Evolutionary conservation across 2,797 vertebrate species (phyloP), one percentile per base, ranked within the genome.

Genomic region (Cygnus olor): DNA sequence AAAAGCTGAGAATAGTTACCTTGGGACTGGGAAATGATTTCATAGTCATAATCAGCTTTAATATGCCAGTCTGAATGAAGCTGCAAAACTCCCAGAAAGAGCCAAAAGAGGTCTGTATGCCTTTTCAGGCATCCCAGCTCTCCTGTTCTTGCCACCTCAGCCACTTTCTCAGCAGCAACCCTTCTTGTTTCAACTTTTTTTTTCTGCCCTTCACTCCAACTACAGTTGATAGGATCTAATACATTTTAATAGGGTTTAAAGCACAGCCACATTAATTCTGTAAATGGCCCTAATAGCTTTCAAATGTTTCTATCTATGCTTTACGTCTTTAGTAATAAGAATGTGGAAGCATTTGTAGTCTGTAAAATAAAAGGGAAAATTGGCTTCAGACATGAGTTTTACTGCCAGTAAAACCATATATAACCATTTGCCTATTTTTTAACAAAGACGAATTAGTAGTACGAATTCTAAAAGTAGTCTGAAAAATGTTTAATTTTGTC

Each of bases 271-370:
- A 64, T 94, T 89, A 95, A 96, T 94, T 96, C 92, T 90, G 65
- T 90, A 95, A 96, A 94, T 94, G 74, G 72, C 88, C 47, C 27
- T 96, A 96, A 96, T 91, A 88, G 84, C 58, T 96, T 95, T 96
- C 95, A 95, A 96, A 96, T 97, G 90, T 92, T 95, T 91, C 84
- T 92, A 93, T 95, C 72, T 18, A 81, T 88, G 89, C 66, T 90
- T 93, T 92, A 89, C n/a, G 0, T 95, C 90, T 92, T 89, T 17
- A 85, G 79, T 84, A 92, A 95, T 90, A 96, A 82, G 81, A 95
- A 97, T 45, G 84, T 95, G 93, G 93, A 96, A 95, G 84, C 80
- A 96, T 95, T 95, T 95, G 90, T 83, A 95, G 95, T 92, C 96
- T 94, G 94, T 96, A 96, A 96, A 97, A 94, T 93, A 93, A 96